phyloP scores from a whole-genome alignment of 2,888 invertebrate species.

The Hypolimnas misippus region DNA sequence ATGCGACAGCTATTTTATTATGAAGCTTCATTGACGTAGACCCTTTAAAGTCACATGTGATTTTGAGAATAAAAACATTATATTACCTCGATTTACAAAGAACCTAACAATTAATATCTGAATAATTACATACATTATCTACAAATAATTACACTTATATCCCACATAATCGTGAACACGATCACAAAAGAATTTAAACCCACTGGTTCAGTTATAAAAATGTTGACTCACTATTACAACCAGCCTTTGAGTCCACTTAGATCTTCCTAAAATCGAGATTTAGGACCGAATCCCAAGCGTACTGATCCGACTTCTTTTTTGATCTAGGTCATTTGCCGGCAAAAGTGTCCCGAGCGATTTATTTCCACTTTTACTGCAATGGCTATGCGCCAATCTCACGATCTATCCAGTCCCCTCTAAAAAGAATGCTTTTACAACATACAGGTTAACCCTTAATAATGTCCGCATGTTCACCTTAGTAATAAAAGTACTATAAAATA shows the following conservation, averaged over 20 bases:
- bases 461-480: not conserved
- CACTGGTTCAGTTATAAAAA: slow-evolving; percentile 14
- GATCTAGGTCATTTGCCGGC: slow-evolving; percentile 72
- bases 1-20: too few relatives aligned
- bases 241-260: slow-evolving; percentile 43
- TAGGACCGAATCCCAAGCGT: slow-evolving; percentile 48
- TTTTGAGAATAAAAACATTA: not conserved
- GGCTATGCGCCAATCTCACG: slow-evolving; percentile 78
- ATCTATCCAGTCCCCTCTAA: slow-evolving; percentile 20
- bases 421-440: slow-evolving; percentile 4
- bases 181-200: slow-evolving; percentile 2
- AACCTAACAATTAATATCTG: not conserved
- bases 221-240: slow-evolving; percentile 22
- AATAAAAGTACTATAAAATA: too few relatives aligned
- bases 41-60: too few relatives aligned
- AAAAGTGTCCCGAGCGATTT: slow-evolving; percentile 75
- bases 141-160: not conserved
- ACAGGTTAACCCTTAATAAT: not conserved
- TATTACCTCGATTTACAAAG: not conserved
- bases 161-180: not conserved
- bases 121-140: not conserved
- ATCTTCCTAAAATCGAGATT: slow-evolving; percentile 49
- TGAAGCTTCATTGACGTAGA: not conserved
- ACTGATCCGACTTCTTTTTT: slow-evolving; percentile 60
- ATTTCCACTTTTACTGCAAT: slow-evolving; percentile 81